phyloP scores from a whole-genome alignment of 2,888 invertebrate genomes.

The Callinectes sapidus region DNA sequence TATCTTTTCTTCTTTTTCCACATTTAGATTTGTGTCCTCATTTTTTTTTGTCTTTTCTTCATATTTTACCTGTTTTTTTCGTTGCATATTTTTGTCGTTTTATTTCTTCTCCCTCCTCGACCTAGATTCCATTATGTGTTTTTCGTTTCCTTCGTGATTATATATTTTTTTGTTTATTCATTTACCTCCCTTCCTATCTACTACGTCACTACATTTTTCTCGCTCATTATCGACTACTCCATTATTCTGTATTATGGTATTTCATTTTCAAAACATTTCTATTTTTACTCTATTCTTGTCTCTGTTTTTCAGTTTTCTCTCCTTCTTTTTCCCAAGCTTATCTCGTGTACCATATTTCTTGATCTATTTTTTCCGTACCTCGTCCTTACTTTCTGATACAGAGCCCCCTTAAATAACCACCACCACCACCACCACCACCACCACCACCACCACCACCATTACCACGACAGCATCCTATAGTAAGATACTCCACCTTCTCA shows the following conservation, averaged over 20 bases:
- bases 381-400: background rate
- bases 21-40: background rate
- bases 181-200: background rate
- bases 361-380: background rate
- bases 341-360: background rate
- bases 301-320: background rate
- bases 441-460: background rate
- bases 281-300: background rate
- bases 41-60: too few relatives aligned
- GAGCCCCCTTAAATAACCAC: too few relatives aligned
- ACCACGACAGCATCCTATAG: background rate
- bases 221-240: background rate
- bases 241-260: background rate
- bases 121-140: too few relatives aligned
- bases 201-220: background rate
- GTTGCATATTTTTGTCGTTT: too few relatives aligned
- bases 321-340: background rate
- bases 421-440: background rate
- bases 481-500: slow-evolving; percentile 33
- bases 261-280: background rate
- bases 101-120: too few relatives aligned
- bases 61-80: too few relatives aligned
- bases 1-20: background rate
- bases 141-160: too few relatives aligned
- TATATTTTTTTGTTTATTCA: background rate